Conservation (phyloP, 2,888 invertebrate genomes). For the Octodonta nipae region DNA sequence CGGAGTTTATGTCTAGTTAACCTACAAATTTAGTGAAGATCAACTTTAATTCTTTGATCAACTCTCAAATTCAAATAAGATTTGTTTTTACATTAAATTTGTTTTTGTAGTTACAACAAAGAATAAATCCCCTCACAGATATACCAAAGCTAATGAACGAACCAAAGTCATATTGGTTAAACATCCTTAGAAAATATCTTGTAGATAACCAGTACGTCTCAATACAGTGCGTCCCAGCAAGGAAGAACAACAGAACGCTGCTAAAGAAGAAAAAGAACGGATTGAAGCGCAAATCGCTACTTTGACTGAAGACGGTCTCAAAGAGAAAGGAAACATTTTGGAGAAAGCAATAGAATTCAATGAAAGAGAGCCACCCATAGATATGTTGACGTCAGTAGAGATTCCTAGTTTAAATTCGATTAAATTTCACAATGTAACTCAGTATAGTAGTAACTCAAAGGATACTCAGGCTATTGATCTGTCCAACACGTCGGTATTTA, state of each 20-base stretch:
- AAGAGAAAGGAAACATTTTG: constrained; percentile 45
- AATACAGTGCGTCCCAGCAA: constrained; percentile 51
- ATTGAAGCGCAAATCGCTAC: constrained; percentile 49
- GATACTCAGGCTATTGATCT: constrained; percentile 43
- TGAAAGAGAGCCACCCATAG: constrained; percentile 59
- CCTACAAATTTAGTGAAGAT: too few relatives aligned
- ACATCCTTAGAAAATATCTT: constrained; percentile 55
- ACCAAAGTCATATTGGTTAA: constrained; percentile 54
- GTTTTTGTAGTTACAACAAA: constrained; percentile 47
- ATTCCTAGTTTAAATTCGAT: constrained; percentile 64
- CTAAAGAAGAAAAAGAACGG: constrained; percentile 58
- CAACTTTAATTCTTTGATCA: too few relatives aligned
- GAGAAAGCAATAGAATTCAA: constrained; percentile 60
- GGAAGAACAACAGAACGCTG: constrained; percentile 50
- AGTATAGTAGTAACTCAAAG: constrained; percentile 34
- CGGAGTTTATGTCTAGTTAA: too few relatives aligned
- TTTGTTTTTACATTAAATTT: too few relatives aligned
- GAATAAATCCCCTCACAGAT: constrained; percentile 54
- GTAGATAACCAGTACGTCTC: constrained; percentile 47
- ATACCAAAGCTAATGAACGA: constrained; percentile 49
- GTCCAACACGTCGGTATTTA: constrained; percentile 53
- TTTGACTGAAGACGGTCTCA: constrained; percentile 57
- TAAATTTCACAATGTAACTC: constrained; percentile 46
- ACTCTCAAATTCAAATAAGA: too few relatives aligned
- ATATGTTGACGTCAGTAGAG: constrained; percentile 57